Base-by-base conservation (phyloP, 1,140 invertebrate species). In the Plodia interpunctella region DNA sequence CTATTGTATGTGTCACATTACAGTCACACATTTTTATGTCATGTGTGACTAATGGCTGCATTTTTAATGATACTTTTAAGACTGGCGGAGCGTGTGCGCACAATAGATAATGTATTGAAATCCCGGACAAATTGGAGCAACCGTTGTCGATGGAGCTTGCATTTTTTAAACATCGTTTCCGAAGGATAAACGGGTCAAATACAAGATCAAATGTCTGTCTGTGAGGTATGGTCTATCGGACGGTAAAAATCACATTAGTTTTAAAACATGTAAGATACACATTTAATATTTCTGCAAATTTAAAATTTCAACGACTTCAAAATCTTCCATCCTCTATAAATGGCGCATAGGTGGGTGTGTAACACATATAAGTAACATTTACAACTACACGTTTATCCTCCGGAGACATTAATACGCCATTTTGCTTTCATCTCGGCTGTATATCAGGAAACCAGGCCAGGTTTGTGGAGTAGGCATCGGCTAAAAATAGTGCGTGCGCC, bases 11-110 rank as follows among this genome's bases (percentile, higher is more conserved):
- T 53, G 15, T n/a, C 13, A 21, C 51, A 25, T 53, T 53, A 53
- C 51, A 53, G 51, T 53, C 21, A 53, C 51, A 53, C 51, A 25
- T 53, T 53, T 53, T 25, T 25, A 28, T 25, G 51, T 53, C 20
- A 25, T 18, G 20, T 53, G 20, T 53, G 51, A 53, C 51, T 53
- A 53, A 53, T 53, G 20, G 51, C 19, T 53, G 21, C 51, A 53
- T 25, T 53, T 53, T 53, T 53, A 15, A 53, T 44, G 38, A 44
- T 44, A 13, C 38, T 17, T 44, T 44, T 44, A 44, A 44, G 38
- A 44, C 38, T 44, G 38, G 13, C 15, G 15, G 38, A 44, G 38
- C 38, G 38, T 15, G 38, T 10, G 15, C n/a, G 13, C n/a, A 44
- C 38, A 44, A 44, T 44, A 44, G 38, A 44, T 44, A 44, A 44